Evolutionary conservation across 2,888 invertebrate genomes (phyloP).

Genomic region (Venustoraphidia nigricollis): DNA sequence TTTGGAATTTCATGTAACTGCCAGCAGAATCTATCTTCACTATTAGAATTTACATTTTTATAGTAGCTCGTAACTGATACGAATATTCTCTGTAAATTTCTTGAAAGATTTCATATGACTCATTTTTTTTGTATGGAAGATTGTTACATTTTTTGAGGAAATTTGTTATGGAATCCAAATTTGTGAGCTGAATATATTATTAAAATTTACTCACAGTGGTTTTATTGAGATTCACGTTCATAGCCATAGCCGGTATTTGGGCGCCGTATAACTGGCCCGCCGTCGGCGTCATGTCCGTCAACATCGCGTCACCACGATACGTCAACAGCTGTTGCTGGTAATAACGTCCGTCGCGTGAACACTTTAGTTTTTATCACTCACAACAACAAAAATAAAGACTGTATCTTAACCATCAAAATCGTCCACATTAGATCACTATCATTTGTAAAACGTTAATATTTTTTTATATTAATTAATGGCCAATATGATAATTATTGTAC

Average conservation of each 20-base stretch:
- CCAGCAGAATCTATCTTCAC: too few species aligned
- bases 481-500: background rate
- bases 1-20: too few species aligned
- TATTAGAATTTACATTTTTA: too few species aligned
- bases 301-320: constrained; percentile 24
- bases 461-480: background rate
- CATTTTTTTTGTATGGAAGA: too few species aligned
- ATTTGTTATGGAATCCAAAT: too few species aligned
- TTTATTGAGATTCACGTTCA: constrained; percentile 31
- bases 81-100: too few species aligned
- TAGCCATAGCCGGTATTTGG: constrained; percentile 41
- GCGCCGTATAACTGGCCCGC: constrained; percentile 42
- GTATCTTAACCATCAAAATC: constrained; percentile 1
- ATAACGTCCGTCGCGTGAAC: background rate
- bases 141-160: too few species aligned
- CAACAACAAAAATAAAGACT: background rate
- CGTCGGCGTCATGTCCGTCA: constrained; percentile 44
- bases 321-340: too few species aligned
- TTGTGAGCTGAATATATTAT: too few species aligned
- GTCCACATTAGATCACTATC: constrained; percentile 1
- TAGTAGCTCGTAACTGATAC: too few species aligned
- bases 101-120: too few species aligned
- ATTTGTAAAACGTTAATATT: constrained; percentile 7
- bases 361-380: background rate
- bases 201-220: constrained; percentile 20